These are phyloP conservation scores for Microtus ochrogaster DNA, from an alignment of 2,113 vertebrate genomes.

Conservation along the genomic window DNA sequence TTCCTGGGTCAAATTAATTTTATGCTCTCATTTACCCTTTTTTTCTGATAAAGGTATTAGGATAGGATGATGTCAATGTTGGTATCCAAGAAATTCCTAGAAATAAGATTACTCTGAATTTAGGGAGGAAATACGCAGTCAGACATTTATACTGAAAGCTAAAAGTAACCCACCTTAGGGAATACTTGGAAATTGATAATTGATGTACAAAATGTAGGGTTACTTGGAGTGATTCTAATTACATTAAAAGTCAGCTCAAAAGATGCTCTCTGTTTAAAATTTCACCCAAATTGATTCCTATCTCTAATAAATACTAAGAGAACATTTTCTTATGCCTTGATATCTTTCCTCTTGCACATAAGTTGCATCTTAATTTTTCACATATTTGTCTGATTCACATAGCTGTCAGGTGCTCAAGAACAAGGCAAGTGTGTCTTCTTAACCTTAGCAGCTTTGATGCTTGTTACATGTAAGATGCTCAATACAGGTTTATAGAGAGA, in stretches of 20 bases:
- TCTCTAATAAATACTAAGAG: background rate
- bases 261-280: background rate
- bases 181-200: background rate
- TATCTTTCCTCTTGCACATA: background rate
- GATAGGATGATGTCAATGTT: background rate
- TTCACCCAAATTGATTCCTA: background rate
- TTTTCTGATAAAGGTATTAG: background rate
- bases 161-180: background rate
- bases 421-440: background rate
- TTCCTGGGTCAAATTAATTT: background rate
- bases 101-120: background rate
- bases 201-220: background rate
- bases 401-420: background rate
- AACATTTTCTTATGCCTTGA: background rate
- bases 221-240: background rate
- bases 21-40: background rate
- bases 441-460: background rate
- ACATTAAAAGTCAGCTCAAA: conserved; percentile 6
- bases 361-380: conserved; percentile 41
- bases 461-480: background rate
- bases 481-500: conserved; percentile 18
- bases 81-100: background rate
- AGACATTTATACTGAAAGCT: background rate
- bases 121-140: background rate
- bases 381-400: background rate